Evolutionary conservation across 2,888 invertebrate genomes (phyloP).

Genomic region (Ochropacha duplaris): DNA sequence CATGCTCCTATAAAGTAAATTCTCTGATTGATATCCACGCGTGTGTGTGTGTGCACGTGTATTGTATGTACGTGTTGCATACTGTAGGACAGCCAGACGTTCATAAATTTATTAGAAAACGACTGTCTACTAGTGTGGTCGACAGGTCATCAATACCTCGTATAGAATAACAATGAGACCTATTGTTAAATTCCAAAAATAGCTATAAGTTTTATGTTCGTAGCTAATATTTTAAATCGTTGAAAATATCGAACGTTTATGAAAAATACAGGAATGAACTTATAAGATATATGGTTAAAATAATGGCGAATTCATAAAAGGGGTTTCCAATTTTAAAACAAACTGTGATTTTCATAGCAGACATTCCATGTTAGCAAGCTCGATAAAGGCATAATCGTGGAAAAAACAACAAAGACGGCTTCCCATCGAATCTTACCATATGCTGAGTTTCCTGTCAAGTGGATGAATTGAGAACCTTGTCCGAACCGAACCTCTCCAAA

Average conservation of each 20-base stretch:
- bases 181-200: slow-evolving; percentile 41
- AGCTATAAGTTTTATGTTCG: slow-evolving; percentile 17
- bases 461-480: slow-evolving; percentile 38
- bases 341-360: slow-evolving; percentile 9
- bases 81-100: background rate
- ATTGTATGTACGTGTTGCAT: slow-evolving; percentile 2
- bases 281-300: background rate
- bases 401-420: slow-evolving; percentile 50
- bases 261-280: background rate
- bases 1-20: background rate
- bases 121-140: background rate
- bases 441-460: slow-evolving; percentile 57
- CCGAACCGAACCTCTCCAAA: background rate
- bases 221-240: background rate
- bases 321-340: slow-evolving; percentile 2
- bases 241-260: background rate
- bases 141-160: slow-evolving; percentile 6
- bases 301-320: background rate
- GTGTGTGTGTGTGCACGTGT: background rate
- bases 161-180: slow-evolving; percentile 38
- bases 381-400: slow-evolving; percentile 36
- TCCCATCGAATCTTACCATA: slow-evolving; percentile 55
- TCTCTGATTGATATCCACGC: slow-evolving; percentile 1
- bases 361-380: slow-evolving; percentile 10
- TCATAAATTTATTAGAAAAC: background rate